Conservation (phyloP, 2,113 vertebrate genomes). For the Tachycineta bicolor region DNA sequence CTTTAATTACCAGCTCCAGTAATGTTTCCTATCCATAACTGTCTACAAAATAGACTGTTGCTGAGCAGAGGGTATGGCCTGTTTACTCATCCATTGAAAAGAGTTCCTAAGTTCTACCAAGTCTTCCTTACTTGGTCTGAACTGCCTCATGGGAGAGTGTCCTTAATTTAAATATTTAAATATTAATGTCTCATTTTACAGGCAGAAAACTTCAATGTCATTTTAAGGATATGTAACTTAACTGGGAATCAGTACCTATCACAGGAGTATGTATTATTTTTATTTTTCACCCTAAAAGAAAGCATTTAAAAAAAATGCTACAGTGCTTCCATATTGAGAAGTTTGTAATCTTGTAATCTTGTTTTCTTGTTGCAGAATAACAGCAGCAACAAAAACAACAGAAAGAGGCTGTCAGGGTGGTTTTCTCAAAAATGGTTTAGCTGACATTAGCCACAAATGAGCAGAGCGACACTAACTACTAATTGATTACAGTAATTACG, state of each 20-base stretch:
- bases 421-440: conserved; percentile 82
- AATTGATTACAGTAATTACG: conserved; percentile 98
- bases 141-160: conserved; percentile 80
- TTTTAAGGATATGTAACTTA: conserved; percentile 89
- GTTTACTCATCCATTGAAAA: conserved; percentile 92
- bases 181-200: conserved; percentile 89
- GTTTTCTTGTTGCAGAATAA: conserved; percentile 72
- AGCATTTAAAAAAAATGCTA: background rate
- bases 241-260: conserved; percentile 27
- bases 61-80: conserved; percentile 93
- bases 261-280: background rate
- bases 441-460: conserved; percentile 94
- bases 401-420: conserved; percentile 70
- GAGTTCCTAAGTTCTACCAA: conserved; percentile 81
- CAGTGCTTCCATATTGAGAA: conserved; percentile 37
- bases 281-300: conserved; percentile 13
- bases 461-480: conserved; percentile 89
- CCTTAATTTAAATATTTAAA: conserved; percentile 98
- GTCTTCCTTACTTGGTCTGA: conserved; percentile 69
- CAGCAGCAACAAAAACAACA: conserved; percentile 62
- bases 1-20: conserved; percentile 96
- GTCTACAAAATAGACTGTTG: conserved; percentile 90
- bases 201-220: conserved; percentile 90
- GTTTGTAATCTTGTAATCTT: conserved; percentile 44
- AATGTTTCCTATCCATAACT: conserved; percentile 99